A percentile compares a stretch with the other conserved stretches of the same genome.
phyloP scores from a whole-genome alignment of 2,113 vertebrate species.

The Pantherophis guttatus region DNA sequence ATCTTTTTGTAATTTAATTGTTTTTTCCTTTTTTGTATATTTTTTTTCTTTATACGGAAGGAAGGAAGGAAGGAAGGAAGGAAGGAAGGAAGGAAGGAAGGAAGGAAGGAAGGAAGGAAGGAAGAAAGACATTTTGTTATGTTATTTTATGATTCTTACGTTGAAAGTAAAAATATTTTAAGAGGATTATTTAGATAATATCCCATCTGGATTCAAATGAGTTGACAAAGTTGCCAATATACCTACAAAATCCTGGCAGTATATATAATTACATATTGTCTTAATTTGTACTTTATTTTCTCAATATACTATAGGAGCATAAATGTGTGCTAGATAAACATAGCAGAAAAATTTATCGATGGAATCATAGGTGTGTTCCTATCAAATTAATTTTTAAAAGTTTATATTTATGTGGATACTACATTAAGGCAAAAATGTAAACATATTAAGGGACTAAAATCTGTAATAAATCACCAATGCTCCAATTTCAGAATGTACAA shows the following conservation, averaged over 20 bases:
- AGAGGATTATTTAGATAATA: neutral
- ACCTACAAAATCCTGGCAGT: neutral
- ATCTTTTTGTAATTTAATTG: neutral
- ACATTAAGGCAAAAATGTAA: neutral
- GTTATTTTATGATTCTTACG: neutral
- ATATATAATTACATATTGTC: neutral
- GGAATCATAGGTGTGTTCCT: neutral
- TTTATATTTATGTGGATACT: neutral
- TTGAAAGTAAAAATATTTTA: neutral
- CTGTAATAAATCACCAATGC: neutral
- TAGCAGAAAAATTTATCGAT: neutral
- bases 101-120: neutral
- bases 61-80: too few relatives aligned
- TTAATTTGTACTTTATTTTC: neutral
- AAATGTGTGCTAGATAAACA: neutral
- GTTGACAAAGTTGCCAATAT: neutral
- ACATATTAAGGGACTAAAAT: neutral
- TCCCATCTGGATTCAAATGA: neutral
- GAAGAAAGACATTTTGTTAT: neutral
- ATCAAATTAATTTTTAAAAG: neutral
- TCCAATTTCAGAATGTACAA: neutral
- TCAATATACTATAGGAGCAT: neutral
- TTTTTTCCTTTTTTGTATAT: neutral
- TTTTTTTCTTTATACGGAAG: neutral
- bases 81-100: too few relatives aligned